Percentiles rank a stretch among this genome's conserved stretches.
Conservation (phyloP, 2,113 vertebrate species). For the Oreochromis aureus region DNA sequence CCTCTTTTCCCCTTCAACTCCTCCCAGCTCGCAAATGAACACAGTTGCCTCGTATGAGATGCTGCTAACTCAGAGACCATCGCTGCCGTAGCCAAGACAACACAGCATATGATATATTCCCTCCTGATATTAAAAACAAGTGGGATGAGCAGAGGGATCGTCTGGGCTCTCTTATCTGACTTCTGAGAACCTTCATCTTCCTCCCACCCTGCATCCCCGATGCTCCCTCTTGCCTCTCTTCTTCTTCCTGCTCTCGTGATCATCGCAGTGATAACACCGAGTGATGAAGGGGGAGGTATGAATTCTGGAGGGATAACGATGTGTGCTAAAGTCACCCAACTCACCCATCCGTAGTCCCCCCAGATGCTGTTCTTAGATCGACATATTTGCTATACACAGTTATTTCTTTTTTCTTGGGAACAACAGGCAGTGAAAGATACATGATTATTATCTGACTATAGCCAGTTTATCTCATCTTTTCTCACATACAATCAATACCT, state of each 20-base stretch:
- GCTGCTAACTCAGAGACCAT: constrained; percentile 48
- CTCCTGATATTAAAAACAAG: constrained; percentile 52
- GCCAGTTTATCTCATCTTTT: background rate
- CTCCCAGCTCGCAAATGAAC: constrained; percentile 15
- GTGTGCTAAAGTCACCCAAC: background rate
- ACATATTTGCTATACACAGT: constrained; percentile 44
- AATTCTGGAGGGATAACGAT: constrained; percentile 23
- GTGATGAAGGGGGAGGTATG: constrained; percentile 7
- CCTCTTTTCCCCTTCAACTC: background rate
- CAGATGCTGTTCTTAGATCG: constrained; percentile 44
- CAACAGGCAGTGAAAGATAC: background rate
- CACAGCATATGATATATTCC: constrained; percentile 36
- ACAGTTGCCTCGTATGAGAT: constrained; percentile 19
- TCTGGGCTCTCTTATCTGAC: constrained; percentile 55
- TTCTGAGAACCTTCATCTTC: constrained; percentile 26
- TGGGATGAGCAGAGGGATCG: constrained; percentile 42
- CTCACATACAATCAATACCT: background rate
- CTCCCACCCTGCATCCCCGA: background rate
- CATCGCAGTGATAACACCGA: constrained; percentile 14
- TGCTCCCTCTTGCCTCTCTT: constrained; percentile 1
- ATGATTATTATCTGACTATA: background rate
- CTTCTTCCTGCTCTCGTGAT: constrained; percentile 11
- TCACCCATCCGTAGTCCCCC: background rate
- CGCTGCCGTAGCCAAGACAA: constrained; percentile 37
- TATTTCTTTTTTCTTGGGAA: background rate